Base-by-base conservation (phyloP, 2,888 invertebrate species). In the Pterostichus niger region DNA sequence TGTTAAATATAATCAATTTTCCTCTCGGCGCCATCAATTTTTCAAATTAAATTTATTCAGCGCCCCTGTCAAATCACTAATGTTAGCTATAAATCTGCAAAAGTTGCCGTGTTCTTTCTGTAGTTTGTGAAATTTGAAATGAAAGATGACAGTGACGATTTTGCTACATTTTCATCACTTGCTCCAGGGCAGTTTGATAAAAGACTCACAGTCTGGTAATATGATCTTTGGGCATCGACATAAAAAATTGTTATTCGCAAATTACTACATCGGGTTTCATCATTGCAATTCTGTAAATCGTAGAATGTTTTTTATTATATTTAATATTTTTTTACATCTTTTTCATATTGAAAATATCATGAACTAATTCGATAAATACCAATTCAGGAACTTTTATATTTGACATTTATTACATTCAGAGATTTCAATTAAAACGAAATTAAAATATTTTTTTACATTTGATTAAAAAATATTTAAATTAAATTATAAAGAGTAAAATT, bases 181-280 rank as follows among this genome's bases (percentile, higher is more conserved):
- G 13, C 31, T 40, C 9, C 40, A 31, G n/a, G 64, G 31, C 64
- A 64, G 33, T n/a, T 40, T 35, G 64, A 64, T 64, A 64, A 64
- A 35, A 64, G 64, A 64, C 64, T 64, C 31, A 64, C 64, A 64
- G 35, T 64, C 33, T 6, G 4, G 64, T 64, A 64, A 64, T 33
- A 64, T 35, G 64, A 64, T 64, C 64, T 64, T 64, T 13, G 64
- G 64, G 33, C 64, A 64, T 64, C 64, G 64, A 64, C 64, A 33
- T 64, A 24, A 59, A 24, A 24, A 59, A 59, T 64, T 64, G 7
- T 64, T 13, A 31, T 59, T 17, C 11, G 35, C 17, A 31, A 6
- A 24, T 56, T 17, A 7, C 24, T 24, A 17, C 54, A 24, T 9
- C 17, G 17, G 56, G 24, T 56, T 56, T 56, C 40, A 56, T 56